These are phyloP conservation scores for Rhinopithecus roxellana DNA, from an alignment of 2,113 vertebrate species.

Conservation along the genomic window DNA sequence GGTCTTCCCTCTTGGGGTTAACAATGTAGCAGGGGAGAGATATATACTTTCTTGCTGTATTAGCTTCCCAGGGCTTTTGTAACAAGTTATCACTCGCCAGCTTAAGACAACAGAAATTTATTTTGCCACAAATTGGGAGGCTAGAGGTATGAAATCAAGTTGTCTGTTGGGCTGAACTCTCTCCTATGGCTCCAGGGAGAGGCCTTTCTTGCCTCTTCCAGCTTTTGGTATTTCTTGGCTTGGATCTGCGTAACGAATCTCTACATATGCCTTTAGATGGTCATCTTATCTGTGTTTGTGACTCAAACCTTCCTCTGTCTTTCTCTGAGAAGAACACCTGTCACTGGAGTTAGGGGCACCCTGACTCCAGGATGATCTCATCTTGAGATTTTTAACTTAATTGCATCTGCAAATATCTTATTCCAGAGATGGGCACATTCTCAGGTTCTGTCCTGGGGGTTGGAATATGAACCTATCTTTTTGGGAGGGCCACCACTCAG, in stretches of 20 bases:
- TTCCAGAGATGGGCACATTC: neutral
- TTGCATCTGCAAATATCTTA: neutral
- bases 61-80: neutral
- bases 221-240: neutral
- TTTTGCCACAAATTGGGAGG: neutral
- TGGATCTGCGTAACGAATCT: neutral
- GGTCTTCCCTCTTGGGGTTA: neutral
- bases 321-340: neutral
- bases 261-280: neutral
- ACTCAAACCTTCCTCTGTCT: neutral
- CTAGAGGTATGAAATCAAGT: neutral
- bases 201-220: neutral
- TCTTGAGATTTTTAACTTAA: neutral
- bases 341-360: neutral
- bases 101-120: neutral
- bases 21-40: neutral
- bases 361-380: neutral
- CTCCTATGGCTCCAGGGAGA: neutral
- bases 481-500: neutral
- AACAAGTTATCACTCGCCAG: neutral
- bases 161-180: neutral
- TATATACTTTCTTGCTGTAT: accelerated
- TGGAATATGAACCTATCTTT: neutral
- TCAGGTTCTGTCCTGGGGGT: neutral
- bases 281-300: neutral